Evolutionary conservation across 1,140 invertebrate species (phyloP).

Genomic region (Homarus americanus): DNA sequence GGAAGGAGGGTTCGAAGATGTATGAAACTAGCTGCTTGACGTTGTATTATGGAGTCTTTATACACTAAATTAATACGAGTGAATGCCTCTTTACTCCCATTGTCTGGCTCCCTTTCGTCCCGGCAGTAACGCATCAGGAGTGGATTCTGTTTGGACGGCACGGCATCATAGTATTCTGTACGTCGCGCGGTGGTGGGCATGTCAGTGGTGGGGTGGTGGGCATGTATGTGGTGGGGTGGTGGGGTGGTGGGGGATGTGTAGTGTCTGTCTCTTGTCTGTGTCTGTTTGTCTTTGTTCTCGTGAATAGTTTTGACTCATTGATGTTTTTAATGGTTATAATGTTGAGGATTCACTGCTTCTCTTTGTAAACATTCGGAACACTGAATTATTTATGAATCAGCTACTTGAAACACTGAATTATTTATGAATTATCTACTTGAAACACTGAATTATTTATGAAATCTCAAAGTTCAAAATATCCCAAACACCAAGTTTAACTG

Average conservation of each 20-base stretch:
- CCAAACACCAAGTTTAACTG: too few relatives aligned
- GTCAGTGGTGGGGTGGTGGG: too few relatives aligned
- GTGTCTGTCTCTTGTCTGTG: neutral
- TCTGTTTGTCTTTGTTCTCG: neutral
- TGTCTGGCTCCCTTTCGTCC: slow-evolving; percentile 53
- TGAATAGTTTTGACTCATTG: too few relatives aligned
- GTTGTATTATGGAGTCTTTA: slow-evolving; percentile 69
- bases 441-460: too few relatives aligned
- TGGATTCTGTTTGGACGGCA: slow-evolving; percentile 64
- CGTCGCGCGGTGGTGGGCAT: neutral
- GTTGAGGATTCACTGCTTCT: too few relatives aligned
- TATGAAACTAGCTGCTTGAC: slow-evolving; percentile 69
- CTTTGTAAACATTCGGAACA: too few relatives aligned
- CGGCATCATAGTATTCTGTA: slow-evolving; percentile 53
- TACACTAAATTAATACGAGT: slow-evolving; percentile 72
- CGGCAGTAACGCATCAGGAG: slow-evolving; percentile 51
- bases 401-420: too few relatives aligned
- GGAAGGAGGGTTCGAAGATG: neutral
- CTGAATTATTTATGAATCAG: too few relatives aligned
- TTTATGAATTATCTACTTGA: too few relatives aligned
- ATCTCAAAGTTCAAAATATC: too few relatives aligned
- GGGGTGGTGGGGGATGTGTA: too few relatives aligned
- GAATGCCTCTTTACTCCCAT: slow-evolving; percentile 72
- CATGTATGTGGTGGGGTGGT: neutral
- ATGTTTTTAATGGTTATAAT: too few relatives aligned